Percentiles rank a stretch among this genome's conserved stretches.
Evolutionary conservation across 2,888 invertebrate species (phyloP).

Genomic region (Cyclophora albipunctata): DNA sequence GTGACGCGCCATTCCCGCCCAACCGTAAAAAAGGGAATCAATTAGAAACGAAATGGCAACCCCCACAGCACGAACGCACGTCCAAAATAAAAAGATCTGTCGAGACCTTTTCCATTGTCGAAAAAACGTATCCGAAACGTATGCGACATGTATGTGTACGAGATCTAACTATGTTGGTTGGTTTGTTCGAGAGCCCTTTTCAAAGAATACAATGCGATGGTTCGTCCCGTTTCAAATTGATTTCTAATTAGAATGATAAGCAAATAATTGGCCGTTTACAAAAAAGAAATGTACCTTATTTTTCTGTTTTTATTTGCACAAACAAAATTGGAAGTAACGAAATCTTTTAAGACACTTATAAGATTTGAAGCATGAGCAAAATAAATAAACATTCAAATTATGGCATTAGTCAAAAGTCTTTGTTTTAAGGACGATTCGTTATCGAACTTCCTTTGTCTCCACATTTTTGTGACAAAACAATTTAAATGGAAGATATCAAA

Average conservation of each 20-base stretch:
- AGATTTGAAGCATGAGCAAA: background rate
- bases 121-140: constrained; percentile 20
- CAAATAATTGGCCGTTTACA: constrained; percentile 31
- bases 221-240: constrained; percentile 51
- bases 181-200: constrained; percentile 32
- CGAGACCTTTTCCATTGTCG: constrained; percentile 16
- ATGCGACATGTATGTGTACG: constrained; percentile 20
- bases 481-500: too few relatives aligned
- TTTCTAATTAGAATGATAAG: constrained; percentile 54
- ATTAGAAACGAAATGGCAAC: constrained; percentile 64
- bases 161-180: constrained; percentile 31
- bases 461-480: too few relatives aligned
- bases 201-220: constrained; percentile 52
- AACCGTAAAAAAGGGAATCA: constrained; percentile 69
- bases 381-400: too few relatives aligned
- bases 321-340: constrained; percentile 5
- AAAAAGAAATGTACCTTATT: constrained; percentile 1
- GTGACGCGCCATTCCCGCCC: constrained; percentile 50
- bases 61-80: constrained; percentile 31
- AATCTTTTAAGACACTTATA: background rate
- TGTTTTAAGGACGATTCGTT: too few relatives aligned
- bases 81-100: constrained; percentile 34
- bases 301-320: constrained; percentile 3
- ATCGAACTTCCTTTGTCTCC: too few relatives aligned
- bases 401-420: too few relatives aligned